phyloP scores from a whole-genome alignment of 2,113 vertebrate genomes.

The Nycticebus coucang region DNA sequence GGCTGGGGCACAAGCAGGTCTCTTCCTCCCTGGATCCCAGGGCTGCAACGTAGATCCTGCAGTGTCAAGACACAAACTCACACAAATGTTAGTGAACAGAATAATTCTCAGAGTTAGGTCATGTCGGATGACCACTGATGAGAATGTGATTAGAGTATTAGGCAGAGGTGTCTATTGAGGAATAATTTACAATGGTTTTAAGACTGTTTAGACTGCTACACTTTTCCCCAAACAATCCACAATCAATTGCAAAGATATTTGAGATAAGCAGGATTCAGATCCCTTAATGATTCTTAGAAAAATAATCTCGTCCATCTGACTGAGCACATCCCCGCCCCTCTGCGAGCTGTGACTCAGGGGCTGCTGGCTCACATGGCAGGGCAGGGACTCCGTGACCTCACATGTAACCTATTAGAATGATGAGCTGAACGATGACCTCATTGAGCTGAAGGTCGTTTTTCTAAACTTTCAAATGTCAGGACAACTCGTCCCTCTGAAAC shows the following conservation, averaged over 20 bases:
- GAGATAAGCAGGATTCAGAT: neutral
- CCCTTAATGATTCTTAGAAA: neutral
- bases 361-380: accelerated
- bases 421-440: neutral
- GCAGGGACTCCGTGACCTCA: neutral
- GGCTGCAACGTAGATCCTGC: accelerated
- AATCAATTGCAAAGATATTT: neutral
- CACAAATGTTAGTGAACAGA: accelerated
- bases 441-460: neutral
- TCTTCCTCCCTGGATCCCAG: accelerated
- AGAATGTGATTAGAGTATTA: accelerated
- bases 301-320: accelerated
- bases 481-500: too few species aligned
- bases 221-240: neutral
- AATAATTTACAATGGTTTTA: accelerated
- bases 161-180: accelerated
- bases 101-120: accelerated
- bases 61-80: accelerated
- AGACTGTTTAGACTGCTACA: too few species aligned
- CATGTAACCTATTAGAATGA: accelerated
- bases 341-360: accelerated
- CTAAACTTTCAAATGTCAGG: neutral
- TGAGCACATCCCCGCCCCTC: accelerated
- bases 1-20: accelerated
- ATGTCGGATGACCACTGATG: accelerated